Evolutionary conservation across 2,113 vertebrate species (phyloP), one percentile per base, ranked within the genome.

Genomic region (Microtus pennsylvanicus): DNA sequence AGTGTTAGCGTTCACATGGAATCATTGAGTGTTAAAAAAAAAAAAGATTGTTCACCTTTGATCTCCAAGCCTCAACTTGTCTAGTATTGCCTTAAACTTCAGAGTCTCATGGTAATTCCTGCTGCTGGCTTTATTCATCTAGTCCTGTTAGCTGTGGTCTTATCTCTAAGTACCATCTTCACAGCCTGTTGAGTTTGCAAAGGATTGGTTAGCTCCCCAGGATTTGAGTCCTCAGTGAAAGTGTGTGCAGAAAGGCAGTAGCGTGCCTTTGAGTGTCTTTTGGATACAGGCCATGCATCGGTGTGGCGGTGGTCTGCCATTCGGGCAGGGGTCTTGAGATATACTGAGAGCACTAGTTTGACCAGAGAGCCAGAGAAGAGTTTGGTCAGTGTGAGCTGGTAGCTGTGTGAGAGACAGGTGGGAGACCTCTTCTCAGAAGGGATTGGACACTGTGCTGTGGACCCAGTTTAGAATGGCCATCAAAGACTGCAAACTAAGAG

Each of bases 381-480:
- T 5, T 0, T 55, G 45, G 70, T 80, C 42, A 30, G 3, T 58
- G 17, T 28, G 50, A 82, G 26, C 89, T 58, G 10, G 58, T 24
- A 5, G 47, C 8, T 4, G 50, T 81, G 2, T 9, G 35, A 33
- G 17, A 81, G 33, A 24, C 33, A 5, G 24, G 30, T 2, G 2
- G 33, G 38, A 50, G 47, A 30, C 38, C 16, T 28, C 30, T n/a
- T 16, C 33, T 67, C 14, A 24, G 55, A 17, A 5, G 45, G n/a
- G 30, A 7, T 11, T 28, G 42, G 26, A 11, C 4, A 1, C 74
- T 33, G 12, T 10, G 21, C 93, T 76, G 61, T 24, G 0, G n/a
- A 75, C 26, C 45, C 55, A 42, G 67, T 55, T 0, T 70, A 72
- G 72, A 89, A 33, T 3, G 24, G 63, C 12, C 11, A 7, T 30